A percentile compares a stretch with the other conserved stretches of the same genome.
These are phyloP conservation scores for Sphaeridia pumilis DNA, from an alignment of 2,888 invertebrate genomes.

Conservation along the genomic window DNA sequence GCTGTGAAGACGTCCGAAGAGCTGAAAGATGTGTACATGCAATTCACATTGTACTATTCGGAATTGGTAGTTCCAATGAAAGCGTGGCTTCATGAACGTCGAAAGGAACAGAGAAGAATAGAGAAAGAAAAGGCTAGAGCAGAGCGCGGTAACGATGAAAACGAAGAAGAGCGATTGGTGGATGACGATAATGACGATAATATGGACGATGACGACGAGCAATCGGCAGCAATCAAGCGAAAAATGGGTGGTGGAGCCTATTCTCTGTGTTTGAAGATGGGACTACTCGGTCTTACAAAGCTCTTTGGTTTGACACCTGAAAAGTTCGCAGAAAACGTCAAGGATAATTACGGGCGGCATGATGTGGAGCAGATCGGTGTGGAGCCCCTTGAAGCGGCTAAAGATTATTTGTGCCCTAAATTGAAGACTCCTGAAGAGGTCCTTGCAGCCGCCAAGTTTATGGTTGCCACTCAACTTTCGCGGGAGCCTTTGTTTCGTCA, in stretches of 20 bases:
- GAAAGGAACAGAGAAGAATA: conserved; percentile 43
- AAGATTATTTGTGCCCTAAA: conserved; percentile 52
- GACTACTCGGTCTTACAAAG: conserved; percentile 70
- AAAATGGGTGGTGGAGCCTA: conserved; percentile 65
- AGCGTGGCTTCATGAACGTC: conserved; percentile 53
- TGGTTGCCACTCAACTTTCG: conserved; percentile 88
- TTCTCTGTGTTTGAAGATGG: conserved; percentile 71
- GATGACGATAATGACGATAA: conserved; percentile 47
- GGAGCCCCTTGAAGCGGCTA: conserved; percentile 71
- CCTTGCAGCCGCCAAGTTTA: conserved; percentile 77
- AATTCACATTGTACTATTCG: conserved; percentile 86
- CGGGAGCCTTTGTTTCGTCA: conserved; percentile 80
- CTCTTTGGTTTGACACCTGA: conserved; percentile 87
- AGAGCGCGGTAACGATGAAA: conserved; percentile 38
- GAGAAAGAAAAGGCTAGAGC: conserved; percentile 32
- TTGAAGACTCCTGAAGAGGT: conserved; percentile 67
- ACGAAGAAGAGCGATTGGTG: conserved; percentile 40
- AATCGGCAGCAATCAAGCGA: conserved; percentile 31
- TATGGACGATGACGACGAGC: conserved; percentile 48
- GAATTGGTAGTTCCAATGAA: conserved; percentile 74
- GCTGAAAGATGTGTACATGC: conserved; percentile 80
- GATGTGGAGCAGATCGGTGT: conserved; percentile 85
- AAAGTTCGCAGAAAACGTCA: conserved; percentile 89
- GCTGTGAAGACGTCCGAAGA: conserved; percentile 77
- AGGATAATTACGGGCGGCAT: conserved; percentile 88